Evolutionary conservation across 2,797 vertebrate species (phyloP).

Genomic region (Galago senegalensis): DNA sequence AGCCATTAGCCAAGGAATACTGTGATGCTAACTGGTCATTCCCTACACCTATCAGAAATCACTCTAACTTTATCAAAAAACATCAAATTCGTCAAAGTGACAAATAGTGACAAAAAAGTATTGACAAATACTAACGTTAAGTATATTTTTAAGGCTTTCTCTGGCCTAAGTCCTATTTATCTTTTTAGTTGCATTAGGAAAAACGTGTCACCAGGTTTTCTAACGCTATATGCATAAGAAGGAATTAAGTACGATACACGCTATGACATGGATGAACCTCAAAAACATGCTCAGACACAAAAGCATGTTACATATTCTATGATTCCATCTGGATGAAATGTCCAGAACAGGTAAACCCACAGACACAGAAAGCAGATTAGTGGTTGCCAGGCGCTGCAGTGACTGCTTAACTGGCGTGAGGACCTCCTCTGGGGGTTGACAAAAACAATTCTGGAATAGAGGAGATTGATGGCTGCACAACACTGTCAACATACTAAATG

Average conservation of each 20-base stretch:
- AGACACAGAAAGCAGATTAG: background rate
- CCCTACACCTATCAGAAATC: background rate
- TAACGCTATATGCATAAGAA: background rate
- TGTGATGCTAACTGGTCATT: background rate
- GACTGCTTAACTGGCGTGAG: background rate
- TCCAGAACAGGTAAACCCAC: background rate
- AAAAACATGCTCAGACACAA: background rate
- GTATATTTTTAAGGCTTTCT: background rate
- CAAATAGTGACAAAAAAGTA: too few species aligned
- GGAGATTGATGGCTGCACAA: background rate
- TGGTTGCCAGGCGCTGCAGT: background rate
- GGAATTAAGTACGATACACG: background rate
- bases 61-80: conserved; percentile 45
- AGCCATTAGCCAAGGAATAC: background rate
- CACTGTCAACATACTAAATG: background rate
- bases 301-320: background rate
- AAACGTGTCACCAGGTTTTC: background rate
- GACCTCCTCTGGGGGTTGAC: background rate
- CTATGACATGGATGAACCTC: background rate
- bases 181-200: conserved; percentile 35
- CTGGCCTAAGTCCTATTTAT: background rate
- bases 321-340: background rate
- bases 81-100: background rate
- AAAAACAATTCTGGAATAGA: background rate
- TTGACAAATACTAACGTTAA: too few species aligned